Evolutionary conservation across 1,140 invertebrate species (phyloP).

Genomic region (Drosophila azteca): DNA sequence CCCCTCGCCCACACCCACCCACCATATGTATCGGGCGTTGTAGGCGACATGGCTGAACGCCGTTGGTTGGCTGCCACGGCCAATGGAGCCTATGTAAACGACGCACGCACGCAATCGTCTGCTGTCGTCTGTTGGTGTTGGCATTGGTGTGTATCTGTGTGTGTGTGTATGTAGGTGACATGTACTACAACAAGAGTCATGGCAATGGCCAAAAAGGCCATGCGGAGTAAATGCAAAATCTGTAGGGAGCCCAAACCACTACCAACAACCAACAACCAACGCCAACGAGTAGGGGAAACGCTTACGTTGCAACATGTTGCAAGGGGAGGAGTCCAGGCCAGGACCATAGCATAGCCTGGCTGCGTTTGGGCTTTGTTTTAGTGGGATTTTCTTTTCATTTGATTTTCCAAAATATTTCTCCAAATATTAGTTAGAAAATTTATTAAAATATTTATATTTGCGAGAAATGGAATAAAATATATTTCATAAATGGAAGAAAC

Average conservation of each 20-base stretch:
- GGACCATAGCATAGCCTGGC: neutral
- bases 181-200: constrained; percentile 66
- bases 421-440: too few relatives aligned
- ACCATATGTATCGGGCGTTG: constrained; percentile 54
- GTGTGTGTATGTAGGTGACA: constrained; percentile 73
- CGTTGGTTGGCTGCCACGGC: constrained; percentile 67
- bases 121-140: neutral
- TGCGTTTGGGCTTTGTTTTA: neutral
- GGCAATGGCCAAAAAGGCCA: constrained; percentile 72
- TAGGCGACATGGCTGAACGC: constrained; percentile 65
- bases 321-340: constrained; percentile 66
- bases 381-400: too few relatives aligned
- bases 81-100: constrained; percentile 75
- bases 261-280: neutral
- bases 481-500: too few relatives aligned
- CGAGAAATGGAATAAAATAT: too few relatives aligned
- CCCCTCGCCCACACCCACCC: constrained; percentile 12
- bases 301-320: constrained; percentile 78
- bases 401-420: too few relatives aligned
- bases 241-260: constrained; percentile 65
- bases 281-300: constrained; percentile 55
- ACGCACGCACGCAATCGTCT: constrained; percentile 55
- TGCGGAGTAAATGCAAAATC: constrained; percentile 75
- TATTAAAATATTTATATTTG: too few relatives aligned
- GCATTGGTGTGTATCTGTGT: constrained; percentile 12